phyloP scores from a whole-genome alignment of 1,140 invertebrate genomes.

The Procambarus clarkii region DNA sequence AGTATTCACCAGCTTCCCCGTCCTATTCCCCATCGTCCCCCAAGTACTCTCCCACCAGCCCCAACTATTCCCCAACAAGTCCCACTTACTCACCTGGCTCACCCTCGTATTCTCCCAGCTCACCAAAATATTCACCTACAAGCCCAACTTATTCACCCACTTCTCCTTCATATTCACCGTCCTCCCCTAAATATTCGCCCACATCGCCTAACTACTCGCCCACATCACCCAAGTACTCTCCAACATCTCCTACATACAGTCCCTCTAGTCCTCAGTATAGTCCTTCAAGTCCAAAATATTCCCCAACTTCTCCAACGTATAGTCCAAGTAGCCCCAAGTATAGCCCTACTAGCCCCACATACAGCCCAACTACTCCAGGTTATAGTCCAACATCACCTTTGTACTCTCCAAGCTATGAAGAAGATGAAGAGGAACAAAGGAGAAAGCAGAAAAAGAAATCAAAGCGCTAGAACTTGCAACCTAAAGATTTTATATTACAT shows the following conservation, averaged over 20 bases:
- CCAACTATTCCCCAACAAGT: constrained; percentile 79
- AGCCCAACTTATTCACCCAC: constrained; percentile 72
- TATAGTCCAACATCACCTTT: constrained; percentile 77
- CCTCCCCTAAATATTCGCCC: constrained; percentile 77
- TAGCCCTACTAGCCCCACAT: constrained; percentile 79
- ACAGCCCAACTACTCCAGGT: constrained; percentile 75
- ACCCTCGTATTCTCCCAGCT: constrained; percentile 86
- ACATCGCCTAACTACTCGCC: constrained; percentile 81
- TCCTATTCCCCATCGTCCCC: constrained; percentile 80
- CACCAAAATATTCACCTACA: constrained; percentile 83
- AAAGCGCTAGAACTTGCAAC: background rate
- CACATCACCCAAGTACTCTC: constrained; percentile 77
- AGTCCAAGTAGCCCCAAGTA: constrained; percentile 78
- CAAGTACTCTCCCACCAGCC: constrained; percentile 84
- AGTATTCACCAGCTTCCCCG: constrained; percentile 77
- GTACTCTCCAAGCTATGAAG: constrained; percentile 77
- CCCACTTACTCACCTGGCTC: constrained; percentile 83
- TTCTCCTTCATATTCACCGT: constrained; percentile 84
- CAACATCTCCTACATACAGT: constrained; percentile 77
- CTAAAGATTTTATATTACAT: too few species aligned
- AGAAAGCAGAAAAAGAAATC: constrained; percentile 21
- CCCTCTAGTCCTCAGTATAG: constrained; percentile 80
- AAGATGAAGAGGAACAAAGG: constrained; percentile 45
- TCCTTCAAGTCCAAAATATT: constrained; percentile 81
- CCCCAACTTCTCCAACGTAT: constrained; percentile 85